Conservation (phyloP, 2,797 vertebrate species). For the Champsocephalus gunnari region DNA sequence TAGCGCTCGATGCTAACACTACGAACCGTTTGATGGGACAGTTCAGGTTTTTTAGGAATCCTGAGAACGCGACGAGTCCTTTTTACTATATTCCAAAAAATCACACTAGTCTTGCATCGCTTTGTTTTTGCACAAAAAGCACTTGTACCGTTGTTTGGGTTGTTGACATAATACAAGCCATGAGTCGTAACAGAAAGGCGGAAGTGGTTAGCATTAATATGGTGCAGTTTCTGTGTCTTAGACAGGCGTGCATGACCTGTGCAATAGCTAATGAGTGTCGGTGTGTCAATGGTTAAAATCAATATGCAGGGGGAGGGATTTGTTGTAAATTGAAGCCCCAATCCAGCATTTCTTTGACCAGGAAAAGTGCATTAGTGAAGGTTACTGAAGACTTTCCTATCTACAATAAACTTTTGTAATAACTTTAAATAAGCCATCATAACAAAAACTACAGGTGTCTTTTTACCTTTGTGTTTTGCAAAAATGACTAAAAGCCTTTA, state of each 20-base stretch:
- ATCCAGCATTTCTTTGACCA: conserved; percentile 56
- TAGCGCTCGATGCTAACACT: conserved; percentile 18
- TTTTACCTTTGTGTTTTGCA: conserved; percentile 59
- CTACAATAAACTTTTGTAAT: conserved; percentile 50
- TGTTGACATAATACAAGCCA: conserved; percentile 56
- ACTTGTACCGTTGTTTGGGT: conserved; percentile 43
- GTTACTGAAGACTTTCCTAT: conserved; percentile 40
- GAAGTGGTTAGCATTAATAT: conserved; percentile 40
- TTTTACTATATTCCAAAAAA: conserved; percentile 48
- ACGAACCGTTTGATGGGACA: conserved; percentile 16
- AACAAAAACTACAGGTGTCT: conserved; percentile 65
- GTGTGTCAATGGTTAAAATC: conserved; percentile 54
- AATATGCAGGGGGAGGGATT: conserved; percentile 56
- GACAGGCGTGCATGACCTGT: conserved; percentile 72
- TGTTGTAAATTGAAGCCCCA: conserved; percentile 49
- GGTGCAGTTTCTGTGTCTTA: conserved; percentile 71
- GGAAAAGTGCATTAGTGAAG: conserved; percentile 51
- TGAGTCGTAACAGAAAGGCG: conserved; percentile 30
- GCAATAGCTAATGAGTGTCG: conserved; percentile 67
- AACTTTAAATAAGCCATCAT: conserved; percentile 71
- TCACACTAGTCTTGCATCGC: conserved; percentile 50
- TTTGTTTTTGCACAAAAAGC: conserved; percentile 60
- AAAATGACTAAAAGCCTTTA: conserved; percentile 55
- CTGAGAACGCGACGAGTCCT: conserved; percentile 27
- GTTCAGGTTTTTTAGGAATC: conserved; percentile 23